phyloP scores from a whole-genome alignment of 2,113 vertebrate genomes.

The Ameiurus melas region DNA sequence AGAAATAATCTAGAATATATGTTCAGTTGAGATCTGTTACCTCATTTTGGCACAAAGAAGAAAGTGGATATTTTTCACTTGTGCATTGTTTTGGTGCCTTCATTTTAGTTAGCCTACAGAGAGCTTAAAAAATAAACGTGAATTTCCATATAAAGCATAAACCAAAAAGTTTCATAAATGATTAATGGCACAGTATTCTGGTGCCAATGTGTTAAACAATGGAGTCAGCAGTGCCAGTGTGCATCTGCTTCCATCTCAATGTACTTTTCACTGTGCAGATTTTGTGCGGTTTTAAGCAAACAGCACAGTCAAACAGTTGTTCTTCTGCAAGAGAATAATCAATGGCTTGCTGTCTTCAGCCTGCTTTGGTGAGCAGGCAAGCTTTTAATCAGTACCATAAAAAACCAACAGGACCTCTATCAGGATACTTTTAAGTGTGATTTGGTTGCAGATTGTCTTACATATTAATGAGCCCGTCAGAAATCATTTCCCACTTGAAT shows the following conservation, averaged over 20 bases:
- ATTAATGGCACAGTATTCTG: not conserved
- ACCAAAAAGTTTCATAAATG: not conserved
- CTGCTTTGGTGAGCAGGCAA: not conserved
- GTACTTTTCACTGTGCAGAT: constrained; percentile 1
- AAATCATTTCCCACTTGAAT: constrained; percentile 44
- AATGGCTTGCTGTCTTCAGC: constrained; percentile 15
- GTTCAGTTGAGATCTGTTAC: not conserved
- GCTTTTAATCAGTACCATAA: not conserved
- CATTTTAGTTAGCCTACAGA: not conserved
- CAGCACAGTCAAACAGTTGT: constrained; percentile 3
- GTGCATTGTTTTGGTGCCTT: not conserved
- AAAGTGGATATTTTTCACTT: not conserved
- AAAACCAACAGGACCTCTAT: not conserved
- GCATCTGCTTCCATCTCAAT: constrained; percentile 14
- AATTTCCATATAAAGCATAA: not conserved
- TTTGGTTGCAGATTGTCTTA: constrained; percentile 39
- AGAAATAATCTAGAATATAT: not conserved
- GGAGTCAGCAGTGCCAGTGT: constrained; percentile 26
- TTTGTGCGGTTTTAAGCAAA: constrained; percentile 4
- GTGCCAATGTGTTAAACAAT: constrained; percentile 11
- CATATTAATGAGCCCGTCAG: constrained; percentile 51
- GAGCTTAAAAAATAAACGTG: not conserved
- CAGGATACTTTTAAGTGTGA: constrained; percentile 12
- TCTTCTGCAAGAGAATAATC: not conserved
- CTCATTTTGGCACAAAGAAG: not conserved